A percentile compares a stretch with the other conserved stretches of the same genome.
Conservation (phyloP, 1,140 invertebrate genomes). For the Triops cancriformis region DNA sequence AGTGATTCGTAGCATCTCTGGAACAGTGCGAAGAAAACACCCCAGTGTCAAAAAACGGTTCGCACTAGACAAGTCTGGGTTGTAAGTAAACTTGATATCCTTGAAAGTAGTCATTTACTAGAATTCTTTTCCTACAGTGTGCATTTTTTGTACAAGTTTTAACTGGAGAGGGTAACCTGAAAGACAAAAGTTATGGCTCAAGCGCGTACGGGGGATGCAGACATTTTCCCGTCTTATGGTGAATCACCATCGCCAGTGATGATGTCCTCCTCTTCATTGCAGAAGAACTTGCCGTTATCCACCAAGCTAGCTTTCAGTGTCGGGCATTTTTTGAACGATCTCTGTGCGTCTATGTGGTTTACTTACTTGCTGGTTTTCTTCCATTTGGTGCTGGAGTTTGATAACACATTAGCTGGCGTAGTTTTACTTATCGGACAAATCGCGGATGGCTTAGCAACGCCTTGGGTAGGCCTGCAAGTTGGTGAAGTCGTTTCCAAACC, state of each 20-base stretch:
- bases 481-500: slow-evolving; percentile 46
- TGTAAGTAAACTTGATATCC: not conserved
- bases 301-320: slow-evolving; percentile 35
- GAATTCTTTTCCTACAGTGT: not conserved
- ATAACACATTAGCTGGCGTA: slow-evolving; percentile 61
- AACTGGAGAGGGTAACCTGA: not conserved
- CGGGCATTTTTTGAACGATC: slow-evolving; percentile 87
- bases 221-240: not conserved
- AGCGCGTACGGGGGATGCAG: not conserved
- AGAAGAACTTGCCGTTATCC: slow-evolving; percentile 12
- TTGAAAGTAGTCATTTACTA: not conserved
- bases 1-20: not conserved
- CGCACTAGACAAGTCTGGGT: not conserved
- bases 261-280: not conserved
- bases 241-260: not conserved
- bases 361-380: slow-evolving; percentile 90
- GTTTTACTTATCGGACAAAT: slow-evolving; percentile 78
- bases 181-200: not conserved
- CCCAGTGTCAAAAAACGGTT: not conserved
- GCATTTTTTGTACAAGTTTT: not conserved
- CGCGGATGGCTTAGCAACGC: slow-evolving; percentile 79
- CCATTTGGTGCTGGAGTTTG: slow-evolving; percentile 71
- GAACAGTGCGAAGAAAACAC: not conserved
- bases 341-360: slow-evolving; percentile 96
- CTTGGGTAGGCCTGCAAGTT: slow-evolving; percentile 78